phyloP scores from a whole-genome alignment of 2,113 vertebrate genomes.

The Zosterops lateralis region DNA sequence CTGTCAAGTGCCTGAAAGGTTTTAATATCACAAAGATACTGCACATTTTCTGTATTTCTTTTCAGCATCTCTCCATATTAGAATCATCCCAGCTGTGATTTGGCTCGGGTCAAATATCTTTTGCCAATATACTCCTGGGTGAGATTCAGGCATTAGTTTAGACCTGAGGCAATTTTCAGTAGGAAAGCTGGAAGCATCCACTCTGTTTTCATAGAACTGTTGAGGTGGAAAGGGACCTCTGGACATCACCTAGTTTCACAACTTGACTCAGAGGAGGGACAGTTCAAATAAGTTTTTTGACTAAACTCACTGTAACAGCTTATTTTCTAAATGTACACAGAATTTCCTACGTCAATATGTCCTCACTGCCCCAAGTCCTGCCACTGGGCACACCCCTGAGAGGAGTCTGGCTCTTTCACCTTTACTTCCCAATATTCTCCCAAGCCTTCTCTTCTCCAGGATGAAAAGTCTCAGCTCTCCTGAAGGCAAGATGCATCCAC shows the following conservation, averaged over 20 bases:
- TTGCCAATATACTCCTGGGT: not conserved
- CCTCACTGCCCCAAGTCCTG: not conserved
- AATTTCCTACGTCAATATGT: not conserved
- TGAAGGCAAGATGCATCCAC: accelerated
- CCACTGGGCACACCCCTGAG: not conserved
- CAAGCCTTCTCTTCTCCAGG: not conserved
- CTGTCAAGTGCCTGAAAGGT: not conserved
- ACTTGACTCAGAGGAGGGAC: not conserved
- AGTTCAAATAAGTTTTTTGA: not conserved
- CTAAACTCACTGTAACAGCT: not conserved
- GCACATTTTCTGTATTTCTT: not conserved
- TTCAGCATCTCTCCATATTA: not conserved
- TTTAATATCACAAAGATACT: not conserved
- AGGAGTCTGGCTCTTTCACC: not conserved
- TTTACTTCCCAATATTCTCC: not conserved
- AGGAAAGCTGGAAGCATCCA: not conserved
- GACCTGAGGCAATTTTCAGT: not conserved
- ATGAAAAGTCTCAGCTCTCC: not conserved
- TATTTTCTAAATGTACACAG: not conserved
- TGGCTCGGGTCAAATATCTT: not conserved
- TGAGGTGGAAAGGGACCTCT: not conserved
- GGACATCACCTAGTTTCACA: not conserved
- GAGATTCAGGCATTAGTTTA: not conserved
- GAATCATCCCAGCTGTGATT: not conserved
- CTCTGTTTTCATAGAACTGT: not conserved